Conservation (phyloP, 2,797 vertebrate genomes). For the Adrianichthys oophorus region DNA sequence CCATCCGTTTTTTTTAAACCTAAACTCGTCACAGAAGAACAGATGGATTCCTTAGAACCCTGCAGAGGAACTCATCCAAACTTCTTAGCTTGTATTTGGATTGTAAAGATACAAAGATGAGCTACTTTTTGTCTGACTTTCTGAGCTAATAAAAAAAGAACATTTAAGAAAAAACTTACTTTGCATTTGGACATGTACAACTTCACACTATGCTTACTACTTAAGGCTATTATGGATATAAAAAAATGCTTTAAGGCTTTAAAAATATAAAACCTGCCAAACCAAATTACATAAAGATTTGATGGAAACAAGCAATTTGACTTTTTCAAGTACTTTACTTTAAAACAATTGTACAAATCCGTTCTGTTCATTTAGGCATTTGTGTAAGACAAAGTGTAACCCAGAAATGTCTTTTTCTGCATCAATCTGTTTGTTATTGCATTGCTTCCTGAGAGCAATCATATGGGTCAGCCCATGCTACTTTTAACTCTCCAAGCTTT, state of each 20-base stretch:
- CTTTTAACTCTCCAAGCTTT: conserved; percentile 18
- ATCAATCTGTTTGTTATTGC: conserved; percentile 12
- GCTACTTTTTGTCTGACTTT: too few species aligned
- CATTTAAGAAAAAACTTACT: too few species aligned
- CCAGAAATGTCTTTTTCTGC: conserved; percentile 16
- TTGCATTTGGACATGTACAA: too few species aligned
- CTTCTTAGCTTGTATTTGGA: background rate
- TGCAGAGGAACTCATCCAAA: conserved; percentile 13
- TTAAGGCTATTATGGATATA: too few species aligned
- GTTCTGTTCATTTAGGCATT: background rate
- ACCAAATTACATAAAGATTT: too few species aligned
- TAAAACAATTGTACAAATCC: too few species aligned
- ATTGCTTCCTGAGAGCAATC: conserved; percentile 12
- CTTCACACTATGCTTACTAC: too few species aligned
- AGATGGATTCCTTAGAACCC: background rate
- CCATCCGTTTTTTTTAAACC: conserved; percentile 53
- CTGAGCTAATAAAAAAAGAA: too few species aligned
- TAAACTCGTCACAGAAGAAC: conserved; percentile 26
- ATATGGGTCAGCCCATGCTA: conserved; percentile 15
- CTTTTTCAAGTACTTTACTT: too few species aligned
- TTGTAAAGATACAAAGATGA: too few species aligned
- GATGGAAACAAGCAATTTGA: background rate
- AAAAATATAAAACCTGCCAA: background rate
- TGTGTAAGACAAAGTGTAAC: conserved; percentile 3
- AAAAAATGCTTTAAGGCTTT: too few species aligned